Base-by-base conservation (phyloP, 2,888 invertebrate species). In the Tuta absoluta region DNA sequence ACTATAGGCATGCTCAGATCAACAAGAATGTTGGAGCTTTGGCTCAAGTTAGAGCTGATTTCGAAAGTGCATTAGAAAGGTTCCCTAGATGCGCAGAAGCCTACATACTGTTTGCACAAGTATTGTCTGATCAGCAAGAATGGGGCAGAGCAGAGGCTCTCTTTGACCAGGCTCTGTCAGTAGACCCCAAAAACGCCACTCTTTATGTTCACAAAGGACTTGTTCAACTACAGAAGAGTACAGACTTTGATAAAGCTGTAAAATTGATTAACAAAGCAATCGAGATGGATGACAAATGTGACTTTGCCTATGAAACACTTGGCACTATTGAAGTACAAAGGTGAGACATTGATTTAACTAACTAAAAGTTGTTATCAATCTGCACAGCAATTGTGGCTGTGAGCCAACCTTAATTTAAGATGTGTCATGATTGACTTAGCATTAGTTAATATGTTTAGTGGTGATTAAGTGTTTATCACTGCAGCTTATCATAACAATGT, bases 271-370 rank as follows among this genome's bases (percentile, higher is more conserved):
- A 95, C 69, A 94, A 95, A 83, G 97, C 97, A 0, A 94, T 98
- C 71, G 94, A 95, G 80, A 93, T 97, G 75, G 99, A 99, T 89
- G 95, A 96, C 62, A 96, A 96, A 84, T 98, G 98, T 92, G 97
- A 97, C 87, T 96, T 98, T 92, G 98, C 97, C 10, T 98, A 97
- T 85, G 99, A 99, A 92, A 98, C 98, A 56, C 92, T 98, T 68
- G 98, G 97, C 72, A 97, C 98, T 28, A 95, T 99, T 70, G 98
- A 98, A 93, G 97, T 98, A 69, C 98, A 98, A 90, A 93, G 95
- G 97, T 94, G 92, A 90, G 87, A 41, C 53, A 38, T 59, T 37
- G 37, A 24, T 38, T n/a, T 38, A 45, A 60, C 60, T 45, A 60
- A 59, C 63, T 38, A 63, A 63, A 60, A 17, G 24, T 56, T 33